Evolutionary conservation across 2,888 invertebrate genomes (phyloP), one percentile per base, ranked within the genome.

Genomic region (Tipula lateralis): DNA sequence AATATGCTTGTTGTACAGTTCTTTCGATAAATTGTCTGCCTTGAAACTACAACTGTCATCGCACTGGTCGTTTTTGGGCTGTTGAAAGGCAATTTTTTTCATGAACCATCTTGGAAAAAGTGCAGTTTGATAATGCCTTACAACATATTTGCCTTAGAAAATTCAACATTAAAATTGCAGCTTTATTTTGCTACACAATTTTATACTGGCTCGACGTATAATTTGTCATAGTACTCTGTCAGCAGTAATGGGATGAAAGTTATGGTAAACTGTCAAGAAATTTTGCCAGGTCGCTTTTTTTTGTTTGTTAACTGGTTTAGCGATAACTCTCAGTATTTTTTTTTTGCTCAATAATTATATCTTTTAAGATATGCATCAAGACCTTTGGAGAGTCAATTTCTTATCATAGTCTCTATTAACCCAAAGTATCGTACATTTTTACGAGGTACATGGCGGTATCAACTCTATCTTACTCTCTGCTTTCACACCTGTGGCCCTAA

Each of bases 201-300:
- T n/a, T n/a, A 84, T 29, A 50, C 50, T 12, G 84, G 19, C 4
- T 84, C 84, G n/a, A 84, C 30, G 30, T 84, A 84, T 32, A 84
- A 30, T 30, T 84, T 84, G 16, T 19, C 66, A n/a, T n/a, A n/a
- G 84, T 29, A 30, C 19, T 84, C 13, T n/a, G n/a, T n/a, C 84
- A 6, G 34, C 84, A 84, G 16, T 32, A 34, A 19, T 34, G 80
- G 16, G 84, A 80, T 12, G 80, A 81, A n/a, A 84, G 80, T 19
- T 84, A 80, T 29, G 84, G 81, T 34, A 84, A 80, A 32, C 19
- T 80, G 9, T 84, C 24, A 7, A 84, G 36, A 81, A 84, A 84
- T n/a, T 84, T 36, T 32, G 5, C 29, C 32, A 80, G 19, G 81
- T 81, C n/a, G n/a, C 29, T 9, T 81, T 29, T 24, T 81, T 81